These are phyloP conservation scores for Malaclemys terrapin DNA, from an alignment of 2,113 vertebrate species.

Conservation along the genomic window DNA sequence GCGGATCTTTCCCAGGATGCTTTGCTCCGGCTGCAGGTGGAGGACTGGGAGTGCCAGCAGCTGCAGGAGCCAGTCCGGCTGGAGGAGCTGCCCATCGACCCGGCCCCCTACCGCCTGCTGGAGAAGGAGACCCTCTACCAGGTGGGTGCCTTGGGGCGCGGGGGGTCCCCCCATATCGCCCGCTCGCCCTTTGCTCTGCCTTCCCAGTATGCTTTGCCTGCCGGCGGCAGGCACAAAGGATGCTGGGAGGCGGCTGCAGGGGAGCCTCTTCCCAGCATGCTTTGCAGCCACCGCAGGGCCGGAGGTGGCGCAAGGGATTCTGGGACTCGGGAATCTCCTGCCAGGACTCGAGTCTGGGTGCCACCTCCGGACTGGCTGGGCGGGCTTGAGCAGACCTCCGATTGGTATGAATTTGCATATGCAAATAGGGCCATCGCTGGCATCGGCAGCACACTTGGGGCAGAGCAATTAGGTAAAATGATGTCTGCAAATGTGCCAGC, in stretches of 20 bases:
- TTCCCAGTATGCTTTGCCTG: not conserved
- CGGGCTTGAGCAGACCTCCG: no score
- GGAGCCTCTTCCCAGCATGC: no score
- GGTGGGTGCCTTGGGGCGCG: not conserved
- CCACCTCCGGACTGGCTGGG: no score
- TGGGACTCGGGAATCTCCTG: not conserved
- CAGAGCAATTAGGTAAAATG: no score
- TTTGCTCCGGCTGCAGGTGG: not conserved
- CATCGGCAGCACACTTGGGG: no score
- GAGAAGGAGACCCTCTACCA: constrained; percentile 42
- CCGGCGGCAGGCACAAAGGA: no score
- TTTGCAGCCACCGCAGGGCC: not conserved
- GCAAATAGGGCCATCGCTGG: not conserved
- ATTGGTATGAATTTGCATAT: not conserved
- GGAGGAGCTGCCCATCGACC: not conserved
- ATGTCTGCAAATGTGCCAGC: no score
- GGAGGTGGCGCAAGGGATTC: not conserved
- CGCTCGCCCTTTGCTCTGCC: not conserved
- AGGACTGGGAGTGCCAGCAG: constrained; percentile 39
- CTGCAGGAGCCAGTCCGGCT: not conserved
- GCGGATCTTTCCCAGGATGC: not conserved
- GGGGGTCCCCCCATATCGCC: no score
- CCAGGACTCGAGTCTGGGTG: no score
- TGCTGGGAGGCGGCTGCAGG: not conserved
- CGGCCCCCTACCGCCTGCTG: constrained; percentile 40